Conservation (phyloP, 2,797 vertebrate species). For the Gallinago nigripennis region DNA sequence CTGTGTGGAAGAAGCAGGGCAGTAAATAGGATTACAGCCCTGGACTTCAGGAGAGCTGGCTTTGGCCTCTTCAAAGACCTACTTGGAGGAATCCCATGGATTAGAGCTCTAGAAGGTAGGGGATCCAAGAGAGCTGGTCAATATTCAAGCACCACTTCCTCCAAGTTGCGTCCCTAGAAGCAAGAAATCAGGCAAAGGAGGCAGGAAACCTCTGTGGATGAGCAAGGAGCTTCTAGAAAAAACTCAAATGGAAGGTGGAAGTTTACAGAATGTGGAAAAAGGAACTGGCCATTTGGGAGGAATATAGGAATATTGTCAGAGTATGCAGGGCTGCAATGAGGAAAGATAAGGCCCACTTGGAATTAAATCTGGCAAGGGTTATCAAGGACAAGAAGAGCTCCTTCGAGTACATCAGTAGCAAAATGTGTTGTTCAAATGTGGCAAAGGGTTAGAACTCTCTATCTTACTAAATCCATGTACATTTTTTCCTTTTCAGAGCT, state of each 20-base stretch:
- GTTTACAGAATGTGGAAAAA: neutral
- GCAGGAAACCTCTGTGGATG: neutral
- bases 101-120: neutral
- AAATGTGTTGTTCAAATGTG: neutral
- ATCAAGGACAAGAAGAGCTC: neutral
- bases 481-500: neutral
- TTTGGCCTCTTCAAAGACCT: neutral
- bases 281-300: neutral
- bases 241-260: neutral
- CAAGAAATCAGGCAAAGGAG: neutral
- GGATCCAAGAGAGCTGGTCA: neutral
- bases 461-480: neutral
- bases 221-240: neutral
- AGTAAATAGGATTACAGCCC: neutral
- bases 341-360: neutral
- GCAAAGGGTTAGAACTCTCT: neutral
- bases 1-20: neutral
- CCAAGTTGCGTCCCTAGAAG: neutral
- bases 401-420: neutral
- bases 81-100: neutral
- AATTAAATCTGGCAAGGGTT: neutral
- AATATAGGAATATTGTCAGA: neutral
- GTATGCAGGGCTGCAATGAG: neutral
- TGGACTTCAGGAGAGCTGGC: neutral
- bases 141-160: neutral